These are phyloP conservation scores for Polia nebulosa DNA, from an alignment of 2,888 invertebrate species.

Conservation along the genomic window DNA sequence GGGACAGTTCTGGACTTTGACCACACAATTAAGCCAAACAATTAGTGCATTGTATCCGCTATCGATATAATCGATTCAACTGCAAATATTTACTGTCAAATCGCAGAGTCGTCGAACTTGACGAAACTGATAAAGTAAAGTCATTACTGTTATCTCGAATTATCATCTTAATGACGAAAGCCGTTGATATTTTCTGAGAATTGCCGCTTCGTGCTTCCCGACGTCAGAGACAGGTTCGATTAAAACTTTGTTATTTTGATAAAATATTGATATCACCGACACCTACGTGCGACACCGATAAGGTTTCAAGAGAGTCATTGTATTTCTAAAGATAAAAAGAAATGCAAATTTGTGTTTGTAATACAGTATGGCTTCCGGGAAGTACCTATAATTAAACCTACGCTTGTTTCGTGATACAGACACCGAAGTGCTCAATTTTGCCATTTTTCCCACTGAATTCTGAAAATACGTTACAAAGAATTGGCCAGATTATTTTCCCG, in stretches of 20 bases:
- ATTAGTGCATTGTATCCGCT: slow-evolving; percentile 40
- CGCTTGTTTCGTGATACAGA: not conserved
- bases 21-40: slow-evolving; percentile 29
- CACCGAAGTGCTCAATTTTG: not conserved
- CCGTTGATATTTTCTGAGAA: slow-evolving; percentile 73
- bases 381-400: not conserved
- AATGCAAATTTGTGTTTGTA: slow-evolving; percentile 12
- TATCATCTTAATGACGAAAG: slow-evolving; percentile 81
- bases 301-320: slow-evolving; percentile 28
- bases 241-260: slow-evolving; percentile 47
- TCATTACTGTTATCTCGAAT: slow-evolving; percentile 81
- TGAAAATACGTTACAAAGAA: not conserved
- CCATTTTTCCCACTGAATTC: not conserved
- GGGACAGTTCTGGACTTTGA: slow-evolving; percentile 31
- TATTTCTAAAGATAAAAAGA: slow-evolving; percentile 36
- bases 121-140: slow-evolving; percentile 79
- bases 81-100: slow-evolving; percentile 72
- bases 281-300: slow-evolving; percentile 41
- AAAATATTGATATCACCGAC: slow-evolving; percentile 31
- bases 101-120: slow-evolving; percentile 77
- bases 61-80: slow-evolving; percentile 54
- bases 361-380: slow-evolving; percentile 3
- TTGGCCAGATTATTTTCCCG: not conserved
- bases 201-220: slow-evolving; percentile 50
- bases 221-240: slow-evolving; percentile 60